phyloP scores from a whole-genome alignment of 2,888 invertebrate genomes.

The Drosophila siamana region DNA sequence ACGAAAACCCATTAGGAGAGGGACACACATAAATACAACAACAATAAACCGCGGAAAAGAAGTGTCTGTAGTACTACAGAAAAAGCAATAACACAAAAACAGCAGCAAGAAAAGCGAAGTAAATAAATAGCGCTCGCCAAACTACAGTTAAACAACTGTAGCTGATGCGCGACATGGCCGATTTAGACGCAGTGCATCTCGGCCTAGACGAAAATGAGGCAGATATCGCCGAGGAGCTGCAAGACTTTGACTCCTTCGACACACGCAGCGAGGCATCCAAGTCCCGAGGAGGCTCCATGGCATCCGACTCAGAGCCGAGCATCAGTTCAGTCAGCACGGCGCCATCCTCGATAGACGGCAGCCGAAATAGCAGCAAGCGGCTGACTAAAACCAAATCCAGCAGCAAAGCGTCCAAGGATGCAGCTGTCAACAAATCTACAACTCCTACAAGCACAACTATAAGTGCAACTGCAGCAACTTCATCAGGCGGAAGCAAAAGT shows the following conservation, averaged over 20 bases:
- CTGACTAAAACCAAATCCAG: conserved; percentile 59
- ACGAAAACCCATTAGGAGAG: conserved; percentile 34
- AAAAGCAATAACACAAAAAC: conserved; percentile 8
- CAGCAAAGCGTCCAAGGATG: conserved; percentile 52
- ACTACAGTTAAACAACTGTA: conserved; percentile 31
- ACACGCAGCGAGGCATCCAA: conserved; percentile 96
- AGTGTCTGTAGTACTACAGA: conserved; percentile 37
- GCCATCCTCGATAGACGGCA: conserved; percentile 87
- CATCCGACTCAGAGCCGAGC: conserved; percentile 87
- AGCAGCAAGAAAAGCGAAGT: conserved; percentile 43
- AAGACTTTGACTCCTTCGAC: conserved; percentile 91
- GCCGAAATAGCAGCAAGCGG: conserved; percentile 51
- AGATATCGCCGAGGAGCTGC: conserved; percentile 92
- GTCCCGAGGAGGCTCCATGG: conserved; percentile 88
- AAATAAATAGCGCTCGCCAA: conserved; percentile 57
- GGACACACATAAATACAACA: conserved; percentile 11
- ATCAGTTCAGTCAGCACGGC: conserved; percentile 91
- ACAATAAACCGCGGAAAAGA: conserved; percentile 36
- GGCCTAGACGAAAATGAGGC: conserved; percentile 89
- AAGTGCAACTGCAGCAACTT: conserved; percentile 26
- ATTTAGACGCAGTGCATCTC: conserved; percentile 88
- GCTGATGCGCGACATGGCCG: conserved; percentile 85
- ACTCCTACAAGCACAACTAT: conserved; percentile 6
- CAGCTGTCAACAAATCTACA: conserved; percentile 28
- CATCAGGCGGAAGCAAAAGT: conserved; percentile 28